A percentile compares a stretch with the other conserved stretches of the same genome.
Evolutionary conservation across 2,797 vertebrate species (phyloP).

Genomic region (Sebastes vulpes): DNA sequence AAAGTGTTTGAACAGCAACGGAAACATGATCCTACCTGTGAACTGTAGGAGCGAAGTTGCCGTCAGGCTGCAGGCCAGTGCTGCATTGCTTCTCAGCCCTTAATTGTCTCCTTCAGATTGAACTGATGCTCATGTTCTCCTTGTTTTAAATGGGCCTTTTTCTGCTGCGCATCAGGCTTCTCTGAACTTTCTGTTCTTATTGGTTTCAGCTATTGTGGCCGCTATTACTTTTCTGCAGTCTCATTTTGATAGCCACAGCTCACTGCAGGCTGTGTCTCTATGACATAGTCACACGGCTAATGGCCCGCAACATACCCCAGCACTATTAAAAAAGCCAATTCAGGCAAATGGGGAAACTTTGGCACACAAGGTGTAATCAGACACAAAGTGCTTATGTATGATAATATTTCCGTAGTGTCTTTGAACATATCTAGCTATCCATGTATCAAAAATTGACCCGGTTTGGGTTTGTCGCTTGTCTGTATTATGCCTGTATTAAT

Average conservation of each 20-base stretch:
- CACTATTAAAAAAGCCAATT: conserved; percentile 66
- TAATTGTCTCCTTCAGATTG: conserved; percentile 52
- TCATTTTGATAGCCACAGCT: conserved; percentile 75
- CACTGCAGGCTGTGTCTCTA: conserved; percentile 69
- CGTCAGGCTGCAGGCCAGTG: not conserved
- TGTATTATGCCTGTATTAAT: too few species aligned
- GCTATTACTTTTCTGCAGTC: conserved; percentile 66
- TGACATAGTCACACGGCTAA: conserved; percentile 64
- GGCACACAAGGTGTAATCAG: conserved; percentile 47
- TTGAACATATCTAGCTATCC: not conserved
- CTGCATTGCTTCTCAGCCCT: conserved; percentile 1
- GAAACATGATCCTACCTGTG: conserved; percentile 5
- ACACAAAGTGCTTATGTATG: conserved; percentile 43
- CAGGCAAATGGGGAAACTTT: conserved; percentile 65
- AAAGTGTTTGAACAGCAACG: not conserved
- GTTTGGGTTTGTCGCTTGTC: not conserved
- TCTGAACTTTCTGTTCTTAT: conserved; percentile 45
- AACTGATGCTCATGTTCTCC: conserved; percentile 39
- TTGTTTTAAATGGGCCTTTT: conserved; percentile 51
- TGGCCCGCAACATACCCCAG: conserved; percentile 61
- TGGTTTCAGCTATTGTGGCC: conserved; percentile 54
- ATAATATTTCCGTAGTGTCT: conserved; percentile 14
- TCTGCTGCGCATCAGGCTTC: conserved; percentile 41
- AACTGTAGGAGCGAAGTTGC: not conserved
- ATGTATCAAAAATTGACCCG: not conserved